These are phyloP conservation scores for Chymomyza amoena DNA, from an alignment of 2,888 invertebrate species.

Conservation along the genomic window DNA sequence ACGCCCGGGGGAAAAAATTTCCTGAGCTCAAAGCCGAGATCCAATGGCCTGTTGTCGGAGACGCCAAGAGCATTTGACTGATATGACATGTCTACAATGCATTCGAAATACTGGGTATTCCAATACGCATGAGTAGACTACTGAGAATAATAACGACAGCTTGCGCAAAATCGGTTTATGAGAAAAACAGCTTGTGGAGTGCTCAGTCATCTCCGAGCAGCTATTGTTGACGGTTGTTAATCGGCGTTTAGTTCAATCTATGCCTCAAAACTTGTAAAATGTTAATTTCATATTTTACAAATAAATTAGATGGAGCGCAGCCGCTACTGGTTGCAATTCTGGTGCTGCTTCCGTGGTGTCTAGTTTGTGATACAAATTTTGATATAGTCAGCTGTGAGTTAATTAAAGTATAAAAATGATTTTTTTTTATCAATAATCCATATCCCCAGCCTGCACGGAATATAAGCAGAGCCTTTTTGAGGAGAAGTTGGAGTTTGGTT, in stretches of 20 bases:
- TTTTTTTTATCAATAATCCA: too few species aligned
- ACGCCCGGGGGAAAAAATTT: too few species aligned
- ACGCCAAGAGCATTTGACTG: too few species aligned
- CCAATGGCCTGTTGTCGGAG: too few species aligned
- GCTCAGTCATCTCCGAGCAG: neutral
- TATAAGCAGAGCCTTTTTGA: constrained; percentile 62
- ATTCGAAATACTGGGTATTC: too few species aligned
- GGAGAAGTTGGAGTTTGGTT: constrained; percentile 42
- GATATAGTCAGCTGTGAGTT: neutral
- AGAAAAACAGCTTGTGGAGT: neutral
- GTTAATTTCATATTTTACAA: neutral
- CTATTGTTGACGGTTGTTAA: neutral
- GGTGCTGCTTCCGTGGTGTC: neutral
- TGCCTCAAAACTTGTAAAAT: neutral
- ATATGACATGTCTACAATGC: too few species aligned
- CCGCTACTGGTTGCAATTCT: neutral
- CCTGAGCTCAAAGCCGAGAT: too few species aligned
- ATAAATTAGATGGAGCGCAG: neutral
- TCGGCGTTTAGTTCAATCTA: neutral
- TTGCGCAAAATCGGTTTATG: neutral
- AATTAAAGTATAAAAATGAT: neutral
- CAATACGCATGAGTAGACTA: too few species aligned
- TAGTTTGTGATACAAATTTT: neutral
- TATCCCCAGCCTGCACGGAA: constrained; percentile 39
- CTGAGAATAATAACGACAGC: too few species aligned